A percentile compares a stretch with the other conserved stretches of the same genome.
Evolutionary conservation across 2,888 invertebrate genomes (phyloP).

Genomic region (Scaptomyza flava): DNA sequence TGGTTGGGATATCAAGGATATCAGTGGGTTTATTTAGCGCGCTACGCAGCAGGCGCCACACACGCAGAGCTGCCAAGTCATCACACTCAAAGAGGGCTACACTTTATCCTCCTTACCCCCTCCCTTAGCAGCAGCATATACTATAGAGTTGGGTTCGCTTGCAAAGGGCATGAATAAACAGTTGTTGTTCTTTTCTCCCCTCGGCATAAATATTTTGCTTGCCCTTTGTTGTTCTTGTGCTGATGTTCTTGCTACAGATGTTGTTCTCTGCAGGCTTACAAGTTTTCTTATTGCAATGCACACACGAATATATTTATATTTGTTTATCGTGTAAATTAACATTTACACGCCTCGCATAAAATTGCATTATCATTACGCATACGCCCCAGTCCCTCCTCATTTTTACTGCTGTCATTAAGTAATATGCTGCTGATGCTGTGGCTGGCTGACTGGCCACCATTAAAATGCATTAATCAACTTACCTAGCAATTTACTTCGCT

Average conservation of each 20-base stretch:
- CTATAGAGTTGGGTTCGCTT: slow-evolving; percentile 3
- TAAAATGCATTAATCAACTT: slow-evolving; percentile 74
- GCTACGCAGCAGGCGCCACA: slow-evolving; percentile 42
- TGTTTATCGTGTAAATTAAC: slow-evolving; percentile 8
- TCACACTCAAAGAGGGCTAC: slow-evolving; percentile 11
- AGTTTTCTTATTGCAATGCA: slow-evolving; percentile 70
- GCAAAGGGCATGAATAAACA: slow-evolving; percentile 59
- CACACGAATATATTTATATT: slow-evolving; percentile 4
- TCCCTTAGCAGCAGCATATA: not conserved
- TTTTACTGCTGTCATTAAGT: slow-evolving; percentile 59
- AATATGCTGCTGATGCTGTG: slow-evolving; percentile 46
- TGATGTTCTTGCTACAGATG: slow-evolving; percentile 44
- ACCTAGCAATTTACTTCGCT: slow-evolving; percentile 59
- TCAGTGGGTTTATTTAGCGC: slow-evolving; percentile 59
- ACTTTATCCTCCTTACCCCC: not conserved
- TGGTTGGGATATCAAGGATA: slow-evolving; percentile 41
- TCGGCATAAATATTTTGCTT: slow-evolving; percentile 43
- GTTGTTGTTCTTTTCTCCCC: slow-evolving; percentile 11
- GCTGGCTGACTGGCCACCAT: slow-evolving; percentile 41
- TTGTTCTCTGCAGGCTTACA: slow-evolving; percentile 62
- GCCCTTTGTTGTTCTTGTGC: slow-evolving; percentile 23
- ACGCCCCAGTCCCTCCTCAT: slow-evolving; percentile 41
- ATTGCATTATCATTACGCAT: slow-evolving; percentile 72
- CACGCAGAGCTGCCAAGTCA: slow-evolving; percentile 34
- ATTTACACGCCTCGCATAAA: slow-evolving; percentile 31